Evolutionary conservation across 1,140 invertebrate species (phyloP).

Genomic region (Drosophila bocqueti): DNA sequence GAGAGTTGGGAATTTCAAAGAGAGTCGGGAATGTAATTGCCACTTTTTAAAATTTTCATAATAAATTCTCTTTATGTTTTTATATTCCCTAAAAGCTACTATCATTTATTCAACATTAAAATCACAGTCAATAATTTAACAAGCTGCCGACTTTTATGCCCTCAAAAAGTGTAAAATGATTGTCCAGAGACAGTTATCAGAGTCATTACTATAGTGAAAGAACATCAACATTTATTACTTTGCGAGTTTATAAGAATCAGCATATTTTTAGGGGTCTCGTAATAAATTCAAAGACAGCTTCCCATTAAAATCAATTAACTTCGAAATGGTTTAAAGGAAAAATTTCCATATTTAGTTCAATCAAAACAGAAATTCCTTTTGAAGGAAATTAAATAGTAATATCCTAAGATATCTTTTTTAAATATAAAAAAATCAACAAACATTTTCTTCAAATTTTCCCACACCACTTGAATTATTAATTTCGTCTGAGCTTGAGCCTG

Average conservation of each 20-base stretch:
- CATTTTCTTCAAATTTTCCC: not conserved
- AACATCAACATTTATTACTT: slow-evolving; percentile 1
- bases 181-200: not conserved
- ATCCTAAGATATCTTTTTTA: not conserved
- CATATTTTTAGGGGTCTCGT: not conserved
- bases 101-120: not conserved
- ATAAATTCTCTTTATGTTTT: not conserved
- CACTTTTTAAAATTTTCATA: not conserved
- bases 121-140: not conserved
- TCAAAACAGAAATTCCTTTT: not conserved
- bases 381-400: not conserved
- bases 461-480: slow-evolving; percentile 1
- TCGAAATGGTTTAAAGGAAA: not conserved
- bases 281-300: not conserved
- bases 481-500: slow-evolving; percentile 6
- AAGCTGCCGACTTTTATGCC: not conserved
- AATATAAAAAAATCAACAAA: not conserved
- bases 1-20: not conserved
- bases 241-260: not conserved
- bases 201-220: not conserved
- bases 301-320: not conserved
- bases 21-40: not conserved
- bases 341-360: not conserved
- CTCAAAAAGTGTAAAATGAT: not conserved
- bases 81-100: not conserved